Evolutionary conservation across 2,113 vertebrate genomes (phyloP), one percentile per base, ranked within the genome.

Genomic region (Antigone vipio): DNA sequence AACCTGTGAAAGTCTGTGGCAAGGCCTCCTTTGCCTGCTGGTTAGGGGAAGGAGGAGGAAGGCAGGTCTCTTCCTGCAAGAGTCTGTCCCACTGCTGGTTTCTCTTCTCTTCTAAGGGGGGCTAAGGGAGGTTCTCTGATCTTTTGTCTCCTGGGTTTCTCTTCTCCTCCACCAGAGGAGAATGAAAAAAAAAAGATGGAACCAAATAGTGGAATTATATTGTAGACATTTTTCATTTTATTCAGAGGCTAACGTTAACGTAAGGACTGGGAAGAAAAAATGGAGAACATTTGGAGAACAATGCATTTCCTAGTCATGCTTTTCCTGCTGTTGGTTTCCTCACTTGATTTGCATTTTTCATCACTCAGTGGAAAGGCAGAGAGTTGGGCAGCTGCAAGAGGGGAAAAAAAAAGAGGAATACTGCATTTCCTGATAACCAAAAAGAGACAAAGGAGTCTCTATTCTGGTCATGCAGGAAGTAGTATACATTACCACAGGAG

Each of bases 151-250:
- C 34, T 92, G 8, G 1, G 3, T 47, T 80, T 89, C 44, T 52
- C 3, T 4, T 85, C 29, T 52, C 2, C 5, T 12, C 4, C 7
- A 3, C 1, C 6, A 79, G 14, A 77, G 27, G 5, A 52, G 3
- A 42, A 29, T 2, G 50, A 23, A 35, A 8, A 5, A 30, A n/a
- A 27, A 56, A 52, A 42, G 29, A 34, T 8, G 21, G 3, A 26
- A 2, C 1, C 15, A 62, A 47, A 66, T 15, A 35, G 5, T 35
- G 10, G 13, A 56, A 88, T 53, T 76, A 26, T 69, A 63, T 49
- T 56, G 52, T 52, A 23, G 12, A 47, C 0, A 34, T 69, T 69
- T 88, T 84, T 82, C 10, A 40, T 84, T 86, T 35, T 49, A 3
- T 62, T 92, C 45, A 55, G 63, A 78, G 24, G 5, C 18, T 49